Evolutionary conservation across 2,888 invertebrate genomes (phyloP).

Genomic region (Amphiduros pacificus): DNA sequence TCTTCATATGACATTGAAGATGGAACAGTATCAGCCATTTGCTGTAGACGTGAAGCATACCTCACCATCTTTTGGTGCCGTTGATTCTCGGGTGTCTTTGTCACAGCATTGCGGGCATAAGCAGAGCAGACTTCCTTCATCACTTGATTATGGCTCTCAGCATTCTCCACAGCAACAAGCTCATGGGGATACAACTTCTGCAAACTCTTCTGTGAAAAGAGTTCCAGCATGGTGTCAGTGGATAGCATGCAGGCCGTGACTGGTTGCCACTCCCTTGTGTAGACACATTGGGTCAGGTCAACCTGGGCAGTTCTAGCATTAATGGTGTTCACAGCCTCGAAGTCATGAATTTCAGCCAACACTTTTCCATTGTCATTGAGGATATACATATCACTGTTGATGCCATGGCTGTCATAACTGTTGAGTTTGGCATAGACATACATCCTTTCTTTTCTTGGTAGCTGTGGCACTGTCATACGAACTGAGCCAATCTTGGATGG

Average conservation of each 20-base stretch:
- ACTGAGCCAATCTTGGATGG: not conserved
- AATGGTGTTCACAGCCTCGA: slow-evolving; percentile 9
- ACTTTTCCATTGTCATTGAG: slow-evolving; percentile 11
- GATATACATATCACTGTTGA: slow-evolving; percentile 6
- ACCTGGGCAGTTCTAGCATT: not conserved
- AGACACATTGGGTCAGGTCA: slow-evolving; percentile 8
- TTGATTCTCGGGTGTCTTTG: not conserved
- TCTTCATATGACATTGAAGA: too few species aligned
- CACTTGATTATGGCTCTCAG: not conserved
- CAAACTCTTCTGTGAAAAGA: slow-evolving; percentile 6
- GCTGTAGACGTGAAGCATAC: not conserved
- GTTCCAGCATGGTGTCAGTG: not conserved
- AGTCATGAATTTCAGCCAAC: slow-evolving; percentile 9
- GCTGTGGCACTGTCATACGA: not conserved
- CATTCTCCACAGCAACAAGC: not conserved
- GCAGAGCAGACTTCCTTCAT: not conserved
- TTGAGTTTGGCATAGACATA: slow-evolving; percentile 6
- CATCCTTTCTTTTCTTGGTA: not conserved
- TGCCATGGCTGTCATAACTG: not conserved
- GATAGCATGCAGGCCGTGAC: slow-evolving; percentile 1
- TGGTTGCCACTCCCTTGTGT: slow-evolving; percentile 15
- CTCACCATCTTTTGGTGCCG: not conserved
- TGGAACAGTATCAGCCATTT: slow-evolving; percentile 2
- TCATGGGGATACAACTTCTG: slow-evolving; percentile 12
- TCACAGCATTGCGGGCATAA: slow-evolving; percentile 4